These are phyloP conservation scores for Stenchaetothrips biformis DNA, from an alignment of 2,888 invertebrate species.

Conservation along the genomic window DNA sequence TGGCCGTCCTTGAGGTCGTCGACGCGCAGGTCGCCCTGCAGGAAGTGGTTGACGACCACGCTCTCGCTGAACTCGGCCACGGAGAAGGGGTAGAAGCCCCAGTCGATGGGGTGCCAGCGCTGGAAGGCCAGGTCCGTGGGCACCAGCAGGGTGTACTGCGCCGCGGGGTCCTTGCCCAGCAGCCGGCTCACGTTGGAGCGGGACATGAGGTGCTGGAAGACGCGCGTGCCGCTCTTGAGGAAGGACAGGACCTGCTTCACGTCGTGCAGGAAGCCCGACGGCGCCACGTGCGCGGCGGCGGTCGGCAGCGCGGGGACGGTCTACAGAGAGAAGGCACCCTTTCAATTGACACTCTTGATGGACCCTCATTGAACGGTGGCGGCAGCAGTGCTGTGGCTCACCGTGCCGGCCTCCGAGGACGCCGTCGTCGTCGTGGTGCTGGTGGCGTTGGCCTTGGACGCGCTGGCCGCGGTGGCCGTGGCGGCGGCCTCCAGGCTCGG, in stretches of 20 bases:
- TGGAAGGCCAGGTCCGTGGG: constrained; percentile 63
- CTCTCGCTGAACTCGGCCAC: constrained; percentile 60
- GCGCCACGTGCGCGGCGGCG: constrained; percentile 36
- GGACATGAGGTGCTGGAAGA: constrained; percentile 59
- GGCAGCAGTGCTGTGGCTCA: too few species aligned
- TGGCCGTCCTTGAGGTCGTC: constrained; percentile 54
- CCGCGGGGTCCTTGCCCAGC: constrained; percentile 50
- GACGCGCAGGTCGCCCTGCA: constrained; percentile 54
- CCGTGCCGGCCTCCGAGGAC: background rate
- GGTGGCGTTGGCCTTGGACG: constrained; percentile 5
- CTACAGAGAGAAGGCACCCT: constrained; percentile 31
- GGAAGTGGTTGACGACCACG: constrained; percentile 57
- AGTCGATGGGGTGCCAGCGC: constrained; percentile 63
- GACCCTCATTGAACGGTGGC: too few species aligned
- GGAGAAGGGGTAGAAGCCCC: constrained; percentile 65
- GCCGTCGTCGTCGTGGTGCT: background rate
- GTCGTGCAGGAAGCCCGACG: constrained; percentile 44
- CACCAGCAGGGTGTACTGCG: constrained; percentile 58
- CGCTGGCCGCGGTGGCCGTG: constrained; percentile 24
- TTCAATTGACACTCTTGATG: too few species aligned
- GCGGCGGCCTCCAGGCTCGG: constrained; percentile 1
- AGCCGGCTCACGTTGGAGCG: constrained; percentile 56
- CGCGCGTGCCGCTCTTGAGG: constrained; percentile 59
- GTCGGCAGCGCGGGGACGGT: constrained; percentile 37
- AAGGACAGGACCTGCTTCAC: constrained; percentile 53